A percentile compares a stretch with the other conserved stretches of the same genome.
phyloP scores from a whole-genome alignment of 2,888 invertebrate genomes.

The Ochropleura plecta region DNA sequence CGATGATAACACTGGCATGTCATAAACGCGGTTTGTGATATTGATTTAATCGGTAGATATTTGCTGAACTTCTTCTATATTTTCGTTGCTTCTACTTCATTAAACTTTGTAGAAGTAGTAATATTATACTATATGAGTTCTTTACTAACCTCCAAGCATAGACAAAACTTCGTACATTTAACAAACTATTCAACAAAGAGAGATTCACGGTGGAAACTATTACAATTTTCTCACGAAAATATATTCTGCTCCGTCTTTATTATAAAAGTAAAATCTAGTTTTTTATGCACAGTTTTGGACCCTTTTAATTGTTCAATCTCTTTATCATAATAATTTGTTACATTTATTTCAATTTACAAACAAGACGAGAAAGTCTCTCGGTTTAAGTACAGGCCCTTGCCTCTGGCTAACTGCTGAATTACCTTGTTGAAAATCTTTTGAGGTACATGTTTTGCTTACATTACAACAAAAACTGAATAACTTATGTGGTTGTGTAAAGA shows the following conservation, averaged over 20 bases:
- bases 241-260: slow-evolving; percentile 16
- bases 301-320: slow-evolving; percentile 36
- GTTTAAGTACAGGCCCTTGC: slow-evolving; percentile 51
- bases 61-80: not conserved
- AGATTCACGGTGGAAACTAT: slow-evolving; percentile 30
- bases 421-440: slow-evolving; percentile 56
- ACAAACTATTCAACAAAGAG: slow-evolving; percentile 11
- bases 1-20: too few species aligned
- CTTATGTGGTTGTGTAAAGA: slow-evolving; percentile 20
- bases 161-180: slow-evolving; percentile 24
- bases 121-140: slow-evolving; percentile 28
- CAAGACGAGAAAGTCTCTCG: slow-evolving; percentile 57
- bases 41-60: too few species aligned
- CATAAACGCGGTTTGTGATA: too few species aligned
- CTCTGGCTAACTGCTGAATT: slow-evolving; percentile 61
- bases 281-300: slow-evolving; percentile 2
- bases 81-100: slow-evolving; percentile 4
- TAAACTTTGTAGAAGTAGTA: not conserved
- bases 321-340: slow-evolving; percentile 31
- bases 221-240: slow-evolving; percentile 17
- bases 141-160: slow-evolving; percentile 18
- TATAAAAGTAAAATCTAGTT: slow-evolving; percentile 16
- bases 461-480: slow-evolving; percentile 37
- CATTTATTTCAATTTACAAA: slow-evolving; percentile 63
- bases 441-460: slow-evolving; percentile 52